phyloP scores from a whole-genome alignment of 1,140 invertebrate species.

The Archegozetes longisetosus region DNA sequence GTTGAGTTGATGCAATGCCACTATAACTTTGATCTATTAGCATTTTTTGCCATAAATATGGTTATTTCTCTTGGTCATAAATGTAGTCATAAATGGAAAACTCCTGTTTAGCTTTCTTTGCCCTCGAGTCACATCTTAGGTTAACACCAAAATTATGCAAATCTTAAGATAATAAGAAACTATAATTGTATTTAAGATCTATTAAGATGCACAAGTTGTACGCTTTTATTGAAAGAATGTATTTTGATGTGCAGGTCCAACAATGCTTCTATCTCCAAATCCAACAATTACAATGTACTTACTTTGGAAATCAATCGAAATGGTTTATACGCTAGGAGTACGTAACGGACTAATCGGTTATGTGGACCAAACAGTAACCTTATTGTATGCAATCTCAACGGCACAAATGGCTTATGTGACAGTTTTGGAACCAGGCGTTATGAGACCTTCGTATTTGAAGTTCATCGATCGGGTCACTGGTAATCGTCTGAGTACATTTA shows the following conservation, averaged over 20 bases:
- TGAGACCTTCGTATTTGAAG: slow-evolving; percentile 63
- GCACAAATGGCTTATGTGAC: slow-evolving; percentile 28
- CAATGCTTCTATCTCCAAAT: background rate
- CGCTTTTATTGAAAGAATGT: background rate
- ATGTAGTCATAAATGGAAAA: background rate
- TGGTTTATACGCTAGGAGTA: background rate
- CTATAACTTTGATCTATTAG: too few species aligned
- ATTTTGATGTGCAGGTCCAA: background rate
- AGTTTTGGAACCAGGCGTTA: slow-evolving; percentile 54
- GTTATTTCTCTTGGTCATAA: too few species aligned
- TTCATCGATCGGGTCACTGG: slow-evolving; percentile 58
- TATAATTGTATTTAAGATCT: too few species aligned
- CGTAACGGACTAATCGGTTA: background rate
- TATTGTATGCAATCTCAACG: background rate
- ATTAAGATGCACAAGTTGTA: background rate
- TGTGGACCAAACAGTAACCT: background rate
- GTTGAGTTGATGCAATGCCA: too few species aligned
- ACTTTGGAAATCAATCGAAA: background rate
- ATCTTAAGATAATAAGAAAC: too few species aligned
- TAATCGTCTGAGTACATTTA: slow-evolving; percentile 35
- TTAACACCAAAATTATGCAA: too few species aligned
- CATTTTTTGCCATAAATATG: too few species aligned
- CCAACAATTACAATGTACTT: background rate
- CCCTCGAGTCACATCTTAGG: too few species aligned
- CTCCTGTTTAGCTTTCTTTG: too few species aligned